Conservation (phyloP, 2,888 invertebrate species). For the Chrysolina americana region DNA sequence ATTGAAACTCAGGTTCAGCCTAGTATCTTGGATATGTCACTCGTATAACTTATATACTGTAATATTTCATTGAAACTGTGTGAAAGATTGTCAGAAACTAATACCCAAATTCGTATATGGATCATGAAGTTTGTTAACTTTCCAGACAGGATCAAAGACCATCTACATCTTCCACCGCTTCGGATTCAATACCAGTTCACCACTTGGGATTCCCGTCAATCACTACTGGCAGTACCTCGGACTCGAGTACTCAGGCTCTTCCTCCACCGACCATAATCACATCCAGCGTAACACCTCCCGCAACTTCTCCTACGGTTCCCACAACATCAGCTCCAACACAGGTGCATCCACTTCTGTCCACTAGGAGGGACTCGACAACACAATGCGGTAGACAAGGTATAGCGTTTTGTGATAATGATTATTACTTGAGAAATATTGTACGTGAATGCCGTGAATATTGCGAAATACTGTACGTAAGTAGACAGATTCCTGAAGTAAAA, state of each 20-base stretch:
- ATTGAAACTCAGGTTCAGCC: too few species aligned
- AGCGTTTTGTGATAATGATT: not conserved
- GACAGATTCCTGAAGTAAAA: too few species aligned
- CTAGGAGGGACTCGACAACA: slow-evolving; percentile 86
- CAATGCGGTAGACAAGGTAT: slow-evolving; percentile 79
- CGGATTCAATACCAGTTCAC: slow-evolving; percentile 76
- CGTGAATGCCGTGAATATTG: too few species aligned
- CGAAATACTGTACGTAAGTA: too few species aligned
- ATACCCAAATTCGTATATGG: too few species aligned
- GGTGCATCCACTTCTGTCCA: slow-evolving; percentile 71
- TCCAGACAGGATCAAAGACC: slow-evolving; percentile 76
- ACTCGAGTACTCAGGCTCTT: slow-evolving; percentile 76
- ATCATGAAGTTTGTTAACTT: not conserved
- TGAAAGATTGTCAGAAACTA: too few species aligned
- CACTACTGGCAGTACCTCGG: slow-evolving; percentile 60
- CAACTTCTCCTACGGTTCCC: slow-evolving; percentile 82
- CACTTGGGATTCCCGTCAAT: slow-evolving; percentile 45
- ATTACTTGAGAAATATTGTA: too few species aligned
- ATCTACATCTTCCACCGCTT: slow-evolving; percentile 81
- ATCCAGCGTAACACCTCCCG: slow-evolving; percentile 87
- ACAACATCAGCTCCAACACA: slow-evolving; percentile 69
- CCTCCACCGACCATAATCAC: slow-evolving; percentile 86
- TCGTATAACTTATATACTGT: too few species aligned
- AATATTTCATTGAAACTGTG: too few species aligned
- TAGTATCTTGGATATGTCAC: too few species aligned